Percentiles rank a stretch among this genome's conserved stretches.
Evolutionary conservation across 2,888 invertebrate species (phyloP).

Genomic region (Spilosoma lubricipeda): DNA sequence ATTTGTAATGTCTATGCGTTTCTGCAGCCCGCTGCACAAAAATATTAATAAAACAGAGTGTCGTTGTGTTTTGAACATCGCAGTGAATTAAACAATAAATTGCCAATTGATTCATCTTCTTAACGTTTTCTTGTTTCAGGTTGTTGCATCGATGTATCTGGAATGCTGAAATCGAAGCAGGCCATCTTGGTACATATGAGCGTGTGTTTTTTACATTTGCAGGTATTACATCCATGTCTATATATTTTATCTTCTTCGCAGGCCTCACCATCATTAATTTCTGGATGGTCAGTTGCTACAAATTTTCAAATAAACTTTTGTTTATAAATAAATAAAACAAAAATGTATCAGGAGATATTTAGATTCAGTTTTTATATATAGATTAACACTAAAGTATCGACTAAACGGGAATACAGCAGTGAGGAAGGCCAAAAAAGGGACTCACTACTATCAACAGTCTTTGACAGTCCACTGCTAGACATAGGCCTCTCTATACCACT

Average conservation of each 20-base stretch:
- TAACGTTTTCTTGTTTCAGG: neutral
- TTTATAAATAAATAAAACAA: neutral
- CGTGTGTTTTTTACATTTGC: constrained; percentile 58
- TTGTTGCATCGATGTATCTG: neutral
- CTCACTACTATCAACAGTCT: too few species aligned
- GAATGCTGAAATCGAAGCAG: constrained; percentile 52
- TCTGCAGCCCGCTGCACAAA: too few species aligned
- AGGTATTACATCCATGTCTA: constrained; percentile 70
- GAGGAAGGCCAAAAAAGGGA: too few species aligned
- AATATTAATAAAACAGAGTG: too few species aligned
- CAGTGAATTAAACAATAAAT: too few species aligned
- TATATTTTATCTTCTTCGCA: constrained; percentile 66
- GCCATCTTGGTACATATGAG: constrained; percentile 75
- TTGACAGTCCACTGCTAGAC: too few species aligned
- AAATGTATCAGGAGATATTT: too few species aligned
- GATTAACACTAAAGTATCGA: too few species aligned
- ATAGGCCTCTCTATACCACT: too few species aligned
- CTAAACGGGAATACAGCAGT: too few species aligned
- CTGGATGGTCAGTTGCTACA: constrained; percentile 56
- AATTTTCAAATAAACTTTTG: constrained; percentile 14
- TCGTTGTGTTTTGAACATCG: neutral
- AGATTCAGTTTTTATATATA: too few species aligned
- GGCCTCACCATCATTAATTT: constrained; percentile 59
- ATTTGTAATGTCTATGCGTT: too few species aligned
- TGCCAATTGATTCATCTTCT: neutral